These are phyloP conservation scores for Astatotilapia flaviijosephi DNA, from an alignment of 2,113 vertebrate species.

Conservation along the genomic window DNA sequence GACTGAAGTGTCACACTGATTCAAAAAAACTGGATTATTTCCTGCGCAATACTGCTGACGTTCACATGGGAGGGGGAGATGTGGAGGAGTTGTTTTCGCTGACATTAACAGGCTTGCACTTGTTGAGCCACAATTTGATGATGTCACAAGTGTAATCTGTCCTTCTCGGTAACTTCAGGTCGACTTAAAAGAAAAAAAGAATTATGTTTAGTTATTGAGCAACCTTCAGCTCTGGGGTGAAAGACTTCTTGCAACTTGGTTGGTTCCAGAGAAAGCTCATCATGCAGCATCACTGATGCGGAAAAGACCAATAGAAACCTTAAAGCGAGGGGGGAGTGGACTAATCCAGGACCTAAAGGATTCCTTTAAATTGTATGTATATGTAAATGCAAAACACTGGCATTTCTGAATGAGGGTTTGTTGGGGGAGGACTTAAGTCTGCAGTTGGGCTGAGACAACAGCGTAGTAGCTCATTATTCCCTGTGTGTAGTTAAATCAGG, in stretches of 20 bases:
- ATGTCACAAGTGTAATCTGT: neutral
- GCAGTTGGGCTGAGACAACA: conserved; percentile 50
- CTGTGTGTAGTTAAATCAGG: conserved; percentile 47
- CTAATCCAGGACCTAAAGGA: conserved; percentile 65
- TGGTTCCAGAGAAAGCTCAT: conserved; percentile 23
- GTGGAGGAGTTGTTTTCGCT: neutral
- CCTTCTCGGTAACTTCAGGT: neutral
- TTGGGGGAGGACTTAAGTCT: conserved; percentile 43
- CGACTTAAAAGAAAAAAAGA: neutral
- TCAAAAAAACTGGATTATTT: conserved; percentile 49
- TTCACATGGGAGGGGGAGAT: neutral
- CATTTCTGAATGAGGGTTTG: conserved; percentile 41
- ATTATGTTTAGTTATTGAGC: neutral
- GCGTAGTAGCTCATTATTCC: conserved; percentile 66
- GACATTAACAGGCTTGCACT: conserved; percentile 5
- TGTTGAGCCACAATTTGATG: conserved; percentile 15
- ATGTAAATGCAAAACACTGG: conserved; percentile 64
- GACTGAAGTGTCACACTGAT: conserved; percentile 44
- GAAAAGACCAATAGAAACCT: conserved; percentile 44
- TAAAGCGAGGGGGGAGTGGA: conserved; percentile 17
- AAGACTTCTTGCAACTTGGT: conserved; percentile 25
- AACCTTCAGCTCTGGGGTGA: conserved; percentile 30
- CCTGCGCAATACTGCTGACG: conserved; percentile 25
- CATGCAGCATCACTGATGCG: conserved; percentile 51
- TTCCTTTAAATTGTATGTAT: conserved; percentile 62